A percentile compares a stretch with the other conserved stretches of the same genome.
phyloP scores from a whole-genome alignment of 1,140 invertebrate species.

The Drosophila melanogaster region Release_6_plus_ISO1_MT NT_033779.5:13482501-13483000 shows the following conservation, averaged over 20 bases:
- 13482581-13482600: constrained; percentile 69
- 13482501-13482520: neutral
- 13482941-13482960: constrained; percentile 78
- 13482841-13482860: constrained; percentile 38
- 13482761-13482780: constrained; percentile 66
- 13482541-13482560: constrained; percentile 16
- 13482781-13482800: constrained; percentile 73
- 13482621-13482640: constrained; percentile 83
- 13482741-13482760: constrained; percentile 21
- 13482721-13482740: constrained; percentile 58
- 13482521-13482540: constrained; percentile 6
- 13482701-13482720: constrained; percentile 47
- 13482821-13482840: constrained; percentile 43
- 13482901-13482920: constrained; percentile 80
- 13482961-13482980: constrained; percentile 75
- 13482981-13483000: constrained; percentile 54
- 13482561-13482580: constrained; percentile 18
- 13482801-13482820: constrained; percentile 26
- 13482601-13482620: constrained; percentile 84
- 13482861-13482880: constrained; percentile 79
- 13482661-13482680: constrained; percentile 83
- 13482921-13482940: constrained; percentile 78
- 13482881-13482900: constrained; percentile 74
- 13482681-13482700: constrained; percentile 75
- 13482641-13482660: constrained; percentile 82